Percentiles rank a stretch among this genome's conserved stretches.
phyloP scores from a whole-genome alignment of 2,888 invertebrate genomes.

The Bombylius discolor region DNA sequence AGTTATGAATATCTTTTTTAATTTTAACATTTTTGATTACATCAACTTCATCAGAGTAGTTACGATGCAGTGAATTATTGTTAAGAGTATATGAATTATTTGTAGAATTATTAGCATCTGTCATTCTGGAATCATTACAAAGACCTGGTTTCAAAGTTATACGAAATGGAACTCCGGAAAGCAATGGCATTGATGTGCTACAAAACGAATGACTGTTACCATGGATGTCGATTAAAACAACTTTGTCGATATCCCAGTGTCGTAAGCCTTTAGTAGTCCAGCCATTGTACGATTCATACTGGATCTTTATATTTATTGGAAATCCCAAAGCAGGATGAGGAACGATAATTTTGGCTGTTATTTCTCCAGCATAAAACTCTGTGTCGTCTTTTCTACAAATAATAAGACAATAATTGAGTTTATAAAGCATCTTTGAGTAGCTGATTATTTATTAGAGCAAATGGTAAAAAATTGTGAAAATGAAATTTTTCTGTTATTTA shows the following conservation, averaged over 20 bases:
- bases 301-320: constrained; percentile 56
- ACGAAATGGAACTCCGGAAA: constrained; percentile 58
- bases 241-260: constrained; percentile 68
- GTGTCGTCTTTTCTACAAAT: constrained; percentile 63
- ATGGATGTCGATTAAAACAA: constrained; percentile 72
- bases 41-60: constrained; percentile 14
- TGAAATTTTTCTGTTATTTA: too few relatives aligned
- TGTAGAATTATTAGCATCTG: constrained; percentile 9
- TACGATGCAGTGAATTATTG: constrained; percentile 9
- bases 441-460: neutral
- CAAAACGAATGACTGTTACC: constrained; percentile 75
- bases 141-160: constrained; percentile 65
- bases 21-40: constrained; percentile 29
- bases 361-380: constrained; percentile 54
- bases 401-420: neutral
- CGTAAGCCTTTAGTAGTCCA: constrained; percentile 79
- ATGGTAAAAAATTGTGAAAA: neutral
- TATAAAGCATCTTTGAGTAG: neutral
- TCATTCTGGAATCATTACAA: constrained; percentile 48
- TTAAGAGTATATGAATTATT: neutral
- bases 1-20: constrained; percentile 33
- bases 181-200: constrained; percentile 56
- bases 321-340: constrained; percentile 76
- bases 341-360: constrained; percentile 69
- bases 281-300: constrained; percentile 79